Percentiles rank a stretch among this genome's conserved stretches.
Evolutionary conservation across 2,888 invertebrate species (phyloP).

Genomic region (Sialis lutaria): DNA sequence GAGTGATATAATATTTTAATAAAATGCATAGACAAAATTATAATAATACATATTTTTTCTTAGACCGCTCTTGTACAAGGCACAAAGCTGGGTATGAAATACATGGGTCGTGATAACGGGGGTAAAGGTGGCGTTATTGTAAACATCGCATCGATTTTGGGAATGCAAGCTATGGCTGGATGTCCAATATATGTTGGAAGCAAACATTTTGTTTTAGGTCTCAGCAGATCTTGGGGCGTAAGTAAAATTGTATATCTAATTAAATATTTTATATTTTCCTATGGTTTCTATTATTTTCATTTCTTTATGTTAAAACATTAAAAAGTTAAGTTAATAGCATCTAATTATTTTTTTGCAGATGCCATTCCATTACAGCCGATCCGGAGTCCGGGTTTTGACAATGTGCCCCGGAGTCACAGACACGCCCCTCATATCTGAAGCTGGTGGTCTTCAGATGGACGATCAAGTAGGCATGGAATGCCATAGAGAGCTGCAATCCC

Average conservation of each 20-base stretch:
- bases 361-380: slow-evolving; percentile 17
- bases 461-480: slow-evolving; percentile 15
- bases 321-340: too few species aligned
- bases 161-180: slow-evolving; percentile 31
- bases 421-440: slow-evolving; percentile 21
- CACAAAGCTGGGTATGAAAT: slow-evolving; percentile 34
- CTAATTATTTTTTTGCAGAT: slow-evolving; percentile 9
- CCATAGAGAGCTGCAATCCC: slow-evolving; percentile 15
- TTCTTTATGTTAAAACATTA: background rate
- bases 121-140: slow-evolving; percentile 45
- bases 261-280: background rate
- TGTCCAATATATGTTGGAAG: slow-evolving; percentile 41
- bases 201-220: slow-evolving; percentile 34
- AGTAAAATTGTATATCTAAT: slow-evolving; percentile 9
- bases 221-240: slow-evolving; percentile 29
- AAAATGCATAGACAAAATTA: background rate
- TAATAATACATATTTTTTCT: slow-evolving; percentile 10
- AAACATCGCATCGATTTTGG: slow-evolving; percentile 46
- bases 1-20: slow-evolving; percentile 13
- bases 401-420: slow-evolving; percentile 27
- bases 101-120: slow-evolving; percentile 37
- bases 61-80: slow-evolving; percentile 28
- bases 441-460: slow-evolving; percentile 7
- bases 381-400: slow-evolving; percentile 24
- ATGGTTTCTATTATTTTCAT: background rate